phyloP scores from a whole-genome alignment of 2,888 invertebrate genomes.

The Sarcophaga subvicina region DNA sequence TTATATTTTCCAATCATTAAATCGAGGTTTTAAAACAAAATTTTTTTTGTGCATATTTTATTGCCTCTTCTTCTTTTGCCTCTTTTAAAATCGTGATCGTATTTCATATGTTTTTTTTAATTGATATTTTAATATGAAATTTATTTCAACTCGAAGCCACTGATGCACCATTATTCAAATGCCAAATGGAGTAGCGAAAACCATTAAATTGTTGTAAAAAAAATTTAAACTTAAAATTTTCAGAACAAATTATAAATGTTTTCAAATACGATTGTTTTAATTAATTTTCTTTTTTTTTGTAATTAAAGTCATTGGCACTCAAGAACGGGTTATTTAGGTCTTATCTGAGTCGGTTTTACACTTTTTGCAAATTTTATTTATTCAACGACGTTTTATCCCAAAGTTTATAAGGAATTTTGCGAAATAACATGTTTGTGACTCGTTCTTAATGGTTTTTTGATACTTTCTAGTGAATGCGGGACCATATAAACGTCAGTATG shows the following conservation, averaged over 20 bases:
- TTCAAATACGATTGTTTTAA: too few species aligned
- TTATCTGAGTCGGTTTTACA: constrained; percentile 3
- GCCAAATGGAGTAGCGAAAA: neutral
- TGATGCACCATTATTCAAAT: constrained; percentile 20
- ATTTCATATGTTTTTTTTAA: neutral
- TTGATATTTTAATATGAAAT: neutral
- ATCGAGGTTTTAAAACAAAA: too few species aligned
- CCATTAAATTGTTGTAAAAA: neutral
- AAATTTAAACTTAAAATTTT: neutral
- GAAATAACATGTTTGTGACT: constrained; percentile 18
- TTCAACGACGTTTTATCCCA: constrained; percentile 18
- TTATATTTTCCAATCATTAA: too few species aligned
- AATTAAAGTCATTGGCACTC: constrained; percentile 17
- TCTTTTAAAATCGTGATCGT: neutral
- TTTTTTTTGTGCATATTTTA: constrained; percentile 3
- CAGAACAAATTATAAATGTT: too few species aligned
- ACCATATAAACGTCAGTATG: neutral
- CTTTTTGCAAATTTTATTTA: constrained; percentile 24
- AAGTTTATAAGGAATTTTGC: neutral
- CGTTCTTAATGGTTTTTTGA: neutral
- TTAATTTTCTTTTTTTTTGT: neutral
- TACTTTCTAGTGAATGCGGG: neutral
- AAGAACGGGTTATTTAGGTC: neutral
- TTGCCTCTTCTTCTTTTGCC: neutral
- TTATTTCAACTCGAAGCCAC: neutral